These are phyloP conservation scores for Drosophila leontia DNA, from an alignment of 1,140 invertebrate species.

Conservation along the genomic window DNA sequence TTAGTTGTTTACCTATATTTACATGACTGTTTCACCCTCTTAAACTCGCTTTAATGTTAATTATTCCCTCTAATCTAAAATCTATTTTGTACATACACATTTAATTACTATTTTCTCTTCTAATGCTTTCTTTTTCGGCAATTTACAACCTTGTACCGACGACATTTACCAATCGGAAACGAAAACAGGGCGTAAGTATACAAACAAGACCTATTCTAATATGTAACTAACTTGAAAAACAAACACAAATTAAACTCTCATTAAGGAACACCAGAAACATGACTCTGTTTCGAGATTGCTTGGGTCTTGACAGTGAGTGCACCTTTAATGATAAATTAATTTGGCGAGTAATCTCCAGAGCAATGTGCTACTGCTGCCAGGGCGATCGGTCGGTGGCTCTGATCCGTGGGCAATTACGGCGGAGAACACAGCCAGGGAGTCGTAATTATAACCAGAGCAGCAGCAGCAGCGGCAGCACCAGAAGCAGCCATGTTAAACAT, in stretches of 20 bases:
- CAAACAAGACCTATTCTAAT: conserved; percentile 40
- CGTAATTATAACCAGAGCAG: conserved; percentile 77
- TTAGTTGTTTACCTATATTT: too few species aligned
- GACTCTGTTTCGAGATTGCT: conserved; percentile 20
- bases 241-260: conserved; percentile 77
- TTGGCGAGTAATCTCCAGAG: conserved; percentile 55
- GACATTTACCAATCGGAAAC: conserved; percentile 33
- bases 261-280: conserved; percentile 39
- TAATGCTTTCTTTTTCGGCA: conserved; percentile 43
- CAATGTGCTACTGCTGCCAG: conserved; percentile 23
- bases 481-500: conserved; percentile 72
- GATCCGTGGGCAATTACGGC: conserved; percentile 46
- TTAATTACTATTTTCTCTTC: conserved; percentile 28
- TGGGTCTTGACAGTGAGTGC: conserved; percentile 35
- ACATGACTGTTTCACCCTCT: background rate
- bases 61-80: background rate
- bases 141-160: conserved; percentile 25
- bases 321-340: conserved; percentile 70
- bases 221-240: conserved; percentile 49
- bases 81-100: conserved; percentile 1
- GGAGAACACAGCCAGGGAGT: conserved; percentile 3
- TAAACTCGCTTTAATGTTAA: background rate
- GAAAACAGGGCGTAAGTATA: conserved; percentile 72
- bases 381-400: conserved; percentile 23
- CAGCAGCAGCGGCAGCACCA: background rate